Percentiles rank a stretch among this genome's conserved stretches.
Conservation (phyloP, 2,797 vertebrate genomes). For the Tolypeutes matacus region DNA sequence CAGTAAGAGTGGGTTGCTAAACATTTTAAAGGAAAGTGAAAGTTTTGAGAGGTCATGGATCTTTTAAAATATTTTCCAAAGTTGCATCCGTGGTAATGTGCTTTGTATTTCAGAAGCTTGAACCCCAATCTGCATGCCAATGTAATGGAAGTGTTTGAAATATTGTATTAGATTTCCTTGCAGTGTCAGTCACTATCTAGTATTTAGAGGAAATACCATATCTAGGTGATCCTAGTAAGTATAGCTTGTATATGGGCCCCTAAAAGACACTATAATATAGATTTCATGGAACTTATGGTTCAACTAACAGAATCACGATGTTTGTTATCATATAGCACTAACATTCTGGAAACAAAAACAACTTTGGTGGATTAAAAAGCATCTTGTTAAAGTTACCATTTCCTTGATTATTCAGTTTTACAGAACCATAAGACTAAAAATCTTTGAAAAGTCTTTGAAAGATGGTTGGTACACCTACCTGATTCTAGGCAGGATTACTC, state of each 20-base stretch:
- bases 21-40: constrained; percentile 41
- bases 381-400: constrained; percentile 24
- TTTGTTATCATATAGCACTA: background rate
- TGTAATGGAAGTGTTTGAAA: background rate
- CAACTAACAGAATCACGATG: background rate
- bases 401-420: constrained; percentile 30
- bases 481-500: background rate
- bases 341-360: constrained; percentile 49
- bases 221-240: background rate
- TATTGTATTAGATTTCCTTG: background rate
- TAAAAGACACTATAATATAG: background rate
- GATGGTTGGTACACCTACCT: background rate
- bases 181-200: background rate
- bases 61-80: constrained; percentile 58
- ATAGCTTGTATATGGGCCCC: background rate
- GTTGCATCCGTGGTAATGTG: background rate
- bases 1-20: background rate
- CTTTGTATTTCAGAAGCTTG: constrained; percentile 16
- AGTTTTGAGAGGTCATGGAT: background rate
- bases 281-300: background rate
- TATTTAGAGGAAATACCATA: constrained; percentile 10
- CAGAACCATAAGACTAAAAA: background rate
- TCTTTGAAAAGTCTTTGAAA: background rate
- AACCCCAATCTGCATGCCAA: background rate
- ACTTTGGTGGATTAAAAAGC: background rate